Base-by-base conservation (phyloP, 2,888 invertebrate genomes). In the Tortrix viridana region DNA sequence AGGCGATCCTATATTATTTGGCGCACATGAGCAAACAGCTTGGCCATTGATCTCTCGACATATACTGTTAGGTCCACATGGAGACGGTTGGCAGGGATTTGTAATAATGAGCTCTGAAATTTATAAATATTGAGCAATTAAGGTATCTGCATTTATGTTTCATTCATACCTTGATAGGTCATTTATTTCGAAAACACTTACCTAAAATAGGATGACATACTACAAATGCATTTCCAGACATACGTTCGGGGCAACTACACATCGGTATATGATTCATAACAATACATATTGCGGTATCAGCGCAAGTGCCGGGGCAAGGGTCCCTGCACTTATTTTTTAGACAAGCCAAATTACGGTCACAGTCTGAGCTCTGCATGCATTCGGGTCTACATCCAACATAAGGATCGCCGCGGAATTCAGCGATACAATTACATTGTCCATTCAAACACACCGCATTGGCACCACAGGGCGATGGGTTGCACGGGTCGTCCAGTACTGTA, bases 241-340 rank as follows among this genome's bases (percentile, higher is more conserved):
- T 94, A 58, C 94, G 93, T 53, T 90, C 86, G 23, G 93, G 93
- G 80, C 95, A 95, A 69, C 86, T 92, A 71, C 94, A 94, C 86
- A 93, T 92, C 1, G 94, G 93, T 65, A 93, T 91, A 73, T 94
- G 94, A 72, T 94, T 94, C 16, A 95, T 89, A 0, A 96, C 96
- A 65, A 92, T 93, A 76, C 97, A 97, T 53, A 93, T 78, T 1
- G 97, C 96, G 74, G 95, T 95, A 55, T 90, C 77, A 0, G 96
- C 97, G 79, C 97, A 97, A 32, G 95, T 95, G 66, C 95, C 95
- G 5, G 95, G 94, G 74, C 97, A 97, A 60, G 97, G 97, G 85
- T 97, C 95, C 66, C 85, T 82, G 76, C 97, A 97, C 84, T 96
- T 96, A 76, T 95, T 95, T 74, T 93, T 92, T 6, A 95, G 92